These are phyloP conservation scores for Pollenia griseotomentosa DNA, from an alignment of 2,888 invertebrate species.

Conservation along the genomic window DNA sequence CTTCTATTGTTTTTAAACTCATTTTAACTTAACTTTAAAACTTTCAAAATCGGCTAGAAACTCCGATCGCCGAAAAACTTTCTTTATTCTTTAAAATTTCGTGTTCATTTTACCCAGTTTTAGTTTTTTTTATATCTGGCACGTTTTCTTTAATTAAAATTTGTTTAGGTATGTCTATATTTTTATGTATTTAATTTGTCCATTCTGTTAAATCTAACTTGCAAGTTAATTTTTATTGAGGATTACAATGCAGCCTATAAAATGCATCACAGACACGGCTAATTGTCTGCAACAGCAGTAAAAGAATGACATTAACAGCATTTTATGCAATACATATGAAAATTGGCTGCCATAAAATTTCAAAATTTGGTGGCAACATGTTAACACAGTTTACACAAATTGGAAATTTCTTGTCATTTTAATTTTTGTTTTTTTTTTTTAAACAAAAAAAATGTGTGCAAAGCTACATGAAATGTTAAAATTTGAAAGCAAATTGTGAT, in stretches of 20 bases:
- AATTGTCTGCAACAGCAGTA: slow-evolving; percentile 33
- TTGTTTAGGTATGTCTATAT: background rate
- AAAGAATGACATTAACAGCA: slow-evolving; percentile 36
- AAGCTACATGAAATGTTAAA: slow-evolving; percentile 40
- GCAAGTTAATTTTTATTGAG: slow-evolving; percentile 29
- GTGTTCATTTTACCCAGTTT: too few relatives aligned
- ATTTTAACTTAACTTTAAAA: too few relatives aligned
- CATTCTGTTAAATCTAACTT: slow-evolving; percentile 48
- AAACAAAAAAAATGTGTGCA: slow-evolving; percentile 43
- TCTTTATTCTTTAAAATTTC: too few relatives aligned
- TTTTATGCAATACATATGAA: slow-evolving; percentile 24
- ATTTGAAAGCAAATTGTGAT: slow-evolving; percentile 28
- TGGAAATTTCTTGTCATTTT: background rate
- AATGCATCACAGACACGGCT: slow-evolving; percentile 59
- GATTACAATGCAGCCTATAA: slow-evolving; percentile 51
- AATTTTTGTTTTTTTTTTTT: background rate
- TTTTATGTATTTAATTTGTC: background rate
- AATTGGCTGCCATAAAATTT: slow-evolving; percentile 27
- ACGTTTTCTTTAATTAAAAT: background rate
- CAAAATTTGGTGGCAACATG: slow-evolving; percentile 54
- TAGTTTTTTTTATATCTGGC: too few relatives aligned
- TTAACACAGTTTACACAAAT: slow-evolving; percentile 47
- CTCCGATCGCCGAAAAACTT: too few relatives aligned
- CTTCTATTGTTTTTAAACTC: too few relatives aligned
- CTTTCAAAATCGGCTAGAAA: too few relatives aligned